Evolutionary conservation across 2,888 invertebrate species (phyloP), one percentile per base, ranked within the genome.

Genomic region (Hypsopygia costalis): DNA sequence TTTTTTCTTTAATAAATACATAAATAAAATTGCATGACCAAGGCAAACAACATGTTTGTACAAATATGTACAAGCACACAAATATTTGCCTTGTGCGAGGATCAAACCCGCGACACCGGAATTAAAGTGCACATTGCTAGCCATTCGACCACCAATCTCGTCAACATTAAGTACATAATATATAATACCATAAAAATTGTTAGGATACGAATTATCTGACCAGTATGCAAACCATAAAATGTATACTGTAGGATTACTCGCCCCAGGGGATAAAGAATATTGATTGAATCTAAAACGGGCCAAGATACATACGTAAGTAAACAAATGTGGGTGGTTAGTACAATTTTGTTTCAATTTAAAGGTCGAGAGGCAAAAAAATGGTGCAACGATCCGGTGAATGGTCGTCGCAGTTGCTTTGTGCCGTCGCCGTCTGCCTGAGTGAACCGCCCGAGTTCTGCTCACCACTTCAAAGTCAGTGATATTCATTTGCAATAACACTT

Each of bases 341-440:
- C 65, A 64, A 72, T 76, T 79, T 80, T 75, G 72, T 81, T 81
- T 76, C 73, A 75, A 72, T 81, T 78, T 69, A 76, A 80, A 79
- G 70, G 70, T 73, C 69, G 72, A 70, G 68, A 64, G 71, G 70
- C 62, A 74, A 69, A 77, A 78, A 76, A 76, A 68, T 66, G 64
- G 67, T 68, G 76, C 76, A 77, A 53, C 62, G 64, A 62, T 74
- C 63, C 76, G 78, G 60, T 69, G 73, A 74, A 69, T 60, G 70
- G 58, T 58, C 72, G 61, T 59, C 63, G 69, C 67, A 64, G 66
- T 67, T 69, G 79, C 80, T 81, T 81, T 82, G 80, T 76, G 56
- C 47, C 58, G 62, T 60, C 52, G 58, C 51, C 60, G 65, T 80
- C 68, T 78, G 77, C 69, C 57, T 70, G 74, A 75, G 65, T 72